Percentiles rank a stretch among this genome's conserved stretches.
Evolutionary conservation across 2,888 invertebrate genomes (phyloP).

Genomic region (Lasius platythorax): DNA sequence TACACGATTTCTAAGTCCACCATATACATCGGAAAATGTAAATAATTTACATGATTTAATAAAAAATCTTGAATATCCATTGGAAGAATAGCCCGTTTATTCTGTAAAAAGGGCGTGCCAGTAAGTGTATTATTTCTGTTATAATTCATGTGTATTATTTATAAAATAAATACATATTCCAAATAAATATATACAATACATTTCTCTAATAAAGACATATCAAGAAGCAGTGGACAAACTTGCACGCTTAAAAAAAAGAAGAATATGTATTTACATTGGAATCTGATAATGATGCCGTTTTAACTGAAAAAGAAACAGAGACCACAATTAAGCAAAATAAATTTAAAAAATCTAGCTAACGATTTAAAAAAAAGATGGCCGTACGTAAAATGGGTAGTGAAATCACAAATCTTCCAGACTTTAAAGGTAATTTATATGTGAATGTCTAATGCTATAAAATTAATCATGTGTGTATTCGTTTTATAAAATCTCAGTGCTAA

Average conservation of each 20-base stretch:
- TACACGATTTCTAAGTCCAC: not conserved
- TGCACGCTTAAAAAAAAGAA: not conserved
- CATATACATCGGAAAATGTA: constrained; percentile 10
- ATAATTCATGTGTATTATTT: no score
- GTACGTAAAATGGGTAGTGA: not conserved
- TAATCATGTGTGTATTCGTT: no score
- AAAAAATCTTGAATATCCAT: not conserved
- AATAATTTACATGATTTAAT: not conserved
- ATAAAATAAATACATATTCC: no score
- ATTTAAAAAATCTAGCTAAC: not conserved
- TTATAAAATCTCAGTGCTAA: no score
- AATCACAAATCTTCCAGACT: not conserved
- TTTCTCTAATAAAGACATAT: not conserved
- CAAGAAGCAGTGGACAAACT: constrained; percentile 2
- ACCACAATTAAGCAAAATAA: not conserved
- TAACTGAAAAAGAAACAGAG: not conserved
- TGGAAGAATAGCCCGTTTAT: not conserved
- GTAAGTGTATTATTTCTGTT: no score
- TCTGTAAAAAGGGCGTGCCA: not conserved
- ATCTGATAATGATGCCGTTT: not conserved
- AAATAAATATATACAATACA: no score
- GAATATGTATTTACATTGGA: constrained; percentile 1
- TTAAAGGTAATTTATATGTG: not conserved
- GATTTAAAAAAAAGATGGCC: not conserved
- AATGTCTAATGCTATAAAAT: no score